Conservation (phyloP, 2,113 vertebrate genomes). For the Ranitomeya variabilis region DNA sequence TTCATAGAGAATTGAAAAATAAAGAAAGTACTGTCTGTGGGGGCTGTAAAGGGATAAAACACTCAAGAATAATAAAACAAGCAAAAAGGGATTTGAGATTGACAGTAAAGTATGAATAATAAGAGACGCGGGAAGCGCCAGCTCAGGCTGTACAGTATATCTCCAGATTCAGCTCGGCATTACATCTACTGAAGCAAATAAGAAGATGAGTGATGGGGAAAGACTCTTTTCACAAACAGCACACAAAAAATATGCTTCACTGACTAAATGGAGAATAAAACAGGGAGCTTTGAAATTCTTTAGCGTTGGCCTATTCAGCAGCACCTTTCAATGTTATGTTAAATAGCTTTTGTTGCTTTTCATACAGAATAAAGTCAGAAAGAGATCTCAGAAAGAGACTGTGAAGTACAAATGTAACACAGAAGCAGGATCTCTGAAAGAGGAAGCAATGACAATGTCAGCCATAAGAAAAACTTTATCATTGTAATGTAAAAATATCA, state of each 20-base stretch:
- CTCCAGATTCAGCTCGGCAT: constrained; percentile 10
- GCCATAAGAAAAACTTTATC: not conserved
- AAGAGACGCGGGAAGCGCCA: not conserved
- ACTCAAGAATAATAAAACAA: constrained; percentile 39
- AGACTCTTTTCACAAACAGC: constrained; percentile 29
- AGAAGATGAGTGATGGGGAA: constrained; percentile 38
- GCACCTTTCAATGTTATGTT: not conserved
- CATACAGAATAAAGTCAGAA: not conserved
- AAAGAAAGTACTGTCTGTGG: not conserved
- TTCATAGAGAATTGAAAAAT: constrained; percentile 4
- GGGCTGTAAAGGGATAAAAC: constrained; percentile 14
- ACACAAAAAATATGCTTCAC: constrained; percentile 47
- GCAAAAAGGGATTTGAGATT: constrained; percentile 26
- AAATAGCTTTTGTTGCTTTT: constrained; percentile 14
- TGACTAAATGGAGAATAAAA: constrained; percentile 28
- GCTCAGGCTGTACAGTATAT: constrained; percentile 35
- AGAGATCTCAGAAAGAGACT: not conserved
- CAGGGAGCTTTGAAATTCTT: not conserved
- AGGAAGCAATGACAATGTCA: not conserved
- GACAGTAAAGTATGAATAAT: constrained; percentile 53
- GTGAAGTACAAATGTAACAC: not conserved
- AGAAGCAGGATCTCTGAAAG: not conserved
- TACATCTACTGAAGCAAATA: constrained; percentile 43
- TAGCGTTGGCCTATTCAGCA: not conserved
- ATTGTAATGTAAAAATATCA: constrained; percentile 4